A percentile compares a stretch with the other conserved stretches of the same genome.
phyloP scores from a whole-genome alignment of 1,140 invertebrate genomes.

The Aphis craccivora region DNA sequence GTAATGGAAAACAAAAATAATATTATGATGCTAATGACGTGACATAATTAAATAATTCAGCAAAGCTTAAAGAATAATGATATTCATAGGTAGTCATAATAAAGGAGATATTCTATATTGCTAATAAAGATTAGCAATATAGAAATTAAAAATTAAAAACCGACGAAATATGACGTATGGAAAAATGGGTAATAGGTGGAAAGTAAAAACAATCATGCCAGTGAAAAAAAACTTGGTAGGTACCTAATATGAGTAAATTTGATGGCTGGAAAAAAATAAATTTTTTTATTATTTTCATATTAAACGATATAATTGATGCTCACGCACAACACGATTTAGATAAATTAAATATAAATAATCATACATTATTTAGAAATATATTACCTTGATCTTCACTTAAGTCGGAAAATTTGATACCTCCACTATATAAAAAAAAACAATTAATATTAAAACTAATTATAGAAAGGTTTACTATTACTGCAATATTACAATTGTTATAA shows the following conservation, averaged over 20 bases:
- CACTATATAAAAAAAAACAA: constrained; percentile 75
- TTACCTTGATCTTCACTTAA: constrained; percentile 88
- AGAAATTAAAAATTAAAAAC: background rate
- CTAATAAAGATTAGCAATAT: too few relatives aligned
- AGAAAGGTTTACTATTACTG: background rate
- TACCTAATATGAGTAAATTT: background rate
- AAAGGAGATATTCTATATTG: too few relatives aligned
- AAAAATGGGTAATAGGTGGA: background rate
- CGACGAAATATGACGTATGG: background rate
- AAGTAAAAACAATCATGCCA: background rate
- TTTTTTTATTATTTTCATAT: background rate
- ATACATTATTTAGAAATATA: constrained; percentile 61
- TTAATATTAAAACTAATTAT: constrained; percentile 57
- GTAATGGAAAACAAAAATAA: constrained; percentile 66
- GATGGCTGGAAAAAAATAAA: background rate
- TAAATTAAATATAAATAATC: constrained; percentile 1
- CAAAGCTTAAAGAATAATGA: background rate
- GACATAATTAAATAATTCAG: too few relatives aligned
- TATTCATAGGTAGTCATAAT: too few relatives aligned
- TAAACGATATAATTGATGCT: background rate
- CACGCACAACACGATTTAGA: background rate
- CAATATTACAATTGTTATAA: background rate
- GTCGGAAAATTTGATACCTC: constrained; percentile 94
- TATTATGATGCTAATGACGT: background rate
- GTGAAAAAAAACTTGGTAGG: background rate